These are phyloP conservation scores for Ctenodactylus gundi DNA, from an alignment of 2,113 vertebrate species.

Conservation along the genomic window DNA sequence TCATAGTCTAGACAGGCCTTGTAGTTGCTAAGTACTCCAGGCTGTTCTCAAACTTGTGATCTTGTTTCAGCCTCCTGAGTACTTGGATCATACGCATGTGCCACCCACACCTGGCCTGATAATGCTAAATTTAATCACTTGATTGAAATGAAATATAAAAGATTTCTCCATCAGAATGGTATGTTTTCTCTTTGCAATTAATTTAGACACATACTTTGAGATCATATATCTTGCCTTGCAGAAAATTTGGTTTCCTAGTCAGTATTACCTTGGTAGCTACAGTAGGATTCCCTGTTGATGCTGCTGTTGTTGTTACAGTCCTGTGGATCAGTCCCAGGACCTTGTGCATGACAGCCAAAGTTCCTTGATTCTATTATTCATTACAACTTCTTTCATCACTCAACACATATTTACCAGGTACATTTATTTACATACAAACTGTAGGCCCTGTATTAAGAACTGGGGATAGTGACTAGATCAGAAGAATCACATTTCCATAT, in stretches of 20 bases:
- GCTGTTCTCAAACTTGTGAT: neutral
- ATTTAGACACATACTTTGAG: conserved; percentile 2
- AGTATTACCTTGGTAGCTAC: conserved; percentile 5
- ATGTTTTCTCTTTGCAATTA: neutral
- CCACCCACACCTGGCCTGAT: neutral
- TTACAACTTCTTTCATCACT: conserved; percentile 2
- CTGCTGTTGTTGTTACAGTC: neutral
- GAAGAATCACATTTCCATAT: neutral
- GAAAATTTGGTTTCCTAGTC: conserved; percentile 26
- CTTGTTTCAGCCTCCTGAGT: neutral
- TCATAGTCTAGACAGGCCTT: neutral
- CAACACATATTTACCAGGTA: neutral
- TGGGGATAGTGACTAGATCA: neutral
- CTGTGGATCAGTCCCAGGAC: neutral
- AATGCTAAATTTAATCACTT: neutral
- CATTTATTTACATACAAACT: neutral
- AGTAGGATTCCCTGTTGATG: neutral
- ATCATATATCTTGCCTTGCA: neutral
- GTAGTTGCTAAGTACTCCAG: neutral
- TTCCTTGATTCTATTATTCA: neutral
- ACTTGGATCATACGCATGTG: neutral
- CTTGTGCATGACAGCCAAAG: neutral
- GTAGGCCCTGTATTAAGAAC: neutral
- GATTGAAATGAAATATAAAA: neutral
- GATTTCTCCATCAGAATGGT: neutral